A percentile compares a stretch with the other conserved stretches of the same genome.
Conservation (phyloP, 2,797 vertebrate species). For the Ficedula albicollis region DNA sequence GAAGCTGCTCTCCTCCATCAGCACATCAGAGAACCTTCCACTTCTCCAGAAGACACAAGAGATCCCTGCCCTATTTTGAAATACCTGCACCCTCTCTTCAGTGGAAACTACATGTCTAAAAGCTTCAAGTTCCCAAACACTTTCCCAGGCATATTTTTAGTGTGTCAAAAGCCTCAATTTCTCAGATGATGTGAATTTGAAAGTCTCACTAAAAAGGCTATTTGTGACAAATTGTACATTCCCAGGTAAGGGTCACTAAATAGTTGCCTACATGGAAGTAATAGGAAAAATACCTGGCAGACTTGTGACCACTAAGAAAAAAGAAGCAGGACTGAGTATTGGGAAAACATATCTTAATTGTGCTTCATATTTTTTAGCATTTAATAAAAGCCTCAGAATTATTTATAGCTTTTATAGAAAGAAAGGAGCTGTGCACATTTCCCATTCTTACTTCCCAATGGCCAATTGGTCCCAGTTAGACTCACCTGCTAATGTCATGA, state of each 20-base stretch:
- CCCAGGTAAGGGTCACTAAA: neutral
- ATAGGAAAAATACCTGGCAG: neutral
- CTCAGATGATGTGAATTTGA: neutral
- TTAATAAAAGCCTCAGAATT: neutral
- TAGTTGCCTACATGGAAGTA: neutral
- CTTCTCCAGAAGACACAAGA: neutral
- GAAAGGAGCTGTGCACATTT: neutral
- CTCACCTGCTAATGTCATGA: slow-evolving; percentile 62
- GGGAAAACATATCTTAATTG: neutral
- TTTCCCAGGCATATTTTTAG: neutral
- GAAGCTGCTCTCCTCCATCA: neutral
- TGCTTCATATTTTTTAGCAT: neutral
- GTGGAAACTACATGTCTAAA: neutral
- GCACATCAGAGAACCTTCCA: neutral
- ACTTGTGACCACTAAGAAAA: neutral
- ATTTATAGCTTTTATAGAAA: neutral
- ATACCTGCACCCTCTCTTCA: neutral
- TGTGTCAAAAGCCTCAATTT: neutral
- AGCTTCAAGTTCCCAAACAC: neutral
- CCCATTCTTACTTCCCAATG: neutral
- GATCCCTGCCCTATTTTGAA: neutral
- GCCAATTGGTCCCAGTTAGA: neutral
- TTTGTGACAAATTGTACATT: neutral
- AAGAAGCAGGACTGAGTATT: neutral
- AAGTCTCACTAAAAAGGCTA: neutral